Evolutionary conservation across 2,797 vertebrate species (phyloP), one percentile per base, ranked within the genome.

Genomic region (Odontamblyopus rebecca): DNA sequence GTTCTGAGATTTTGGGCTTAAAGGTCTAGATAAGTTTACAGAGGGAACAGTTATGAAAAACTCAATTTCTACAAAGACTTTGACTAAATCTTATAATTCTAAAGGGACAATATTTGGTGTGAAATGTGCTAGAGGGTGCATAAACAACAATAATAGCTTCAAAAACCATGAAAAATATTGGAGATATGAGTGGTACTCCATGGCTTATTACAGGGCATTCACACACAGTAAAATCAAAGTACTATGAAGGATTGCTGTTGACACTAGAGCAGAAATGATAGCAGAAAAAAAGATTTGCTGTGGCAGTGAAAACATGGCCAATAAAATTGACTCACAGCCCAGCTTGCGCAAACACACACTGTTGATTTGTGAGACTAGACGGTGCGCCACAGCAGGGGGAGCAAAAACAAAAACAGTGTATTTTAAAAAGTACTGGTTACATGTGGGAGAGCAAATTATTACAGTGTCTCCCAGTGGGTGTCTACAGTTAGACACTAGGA

Each of bases 341-440:
- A 35, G 32, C 7, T 70, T 27, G 70, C 53, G 73, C 27, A 70
- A 57, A 68, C 6, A 23, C 68, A 63, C 63, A 78, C 0, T 32
- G 35, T 53, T 71, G 2, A 1, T 74, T 63, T 73, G 64, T 72
- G 65, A 78, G 70, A 79, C 66, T 66, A 54, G 61, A 63, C 35
- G 71, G 48, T 79, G 65, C 78, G 66, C 32, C 64, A 76, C 70
- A 80, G 75, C 68, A 75, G 72, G 65, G 78, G 81, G 84, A 80
- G 71, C 84, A 72, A 59, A 65, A 85, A 79, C 78, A 78, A 68
- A 73, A 72, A 82, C 73, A 77, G 73, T 61, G 41, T 61, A 84
- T 75, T 83, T 78, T 73, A 77, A 75, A 77, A 75, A 85, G 59
- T 61, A 70, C 67, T 83, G 72, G 79, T 80, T 77, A 78, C 67